Conservation (phyloP, 2,888 invertebrate species). For the Andrena praecox region DNA sequence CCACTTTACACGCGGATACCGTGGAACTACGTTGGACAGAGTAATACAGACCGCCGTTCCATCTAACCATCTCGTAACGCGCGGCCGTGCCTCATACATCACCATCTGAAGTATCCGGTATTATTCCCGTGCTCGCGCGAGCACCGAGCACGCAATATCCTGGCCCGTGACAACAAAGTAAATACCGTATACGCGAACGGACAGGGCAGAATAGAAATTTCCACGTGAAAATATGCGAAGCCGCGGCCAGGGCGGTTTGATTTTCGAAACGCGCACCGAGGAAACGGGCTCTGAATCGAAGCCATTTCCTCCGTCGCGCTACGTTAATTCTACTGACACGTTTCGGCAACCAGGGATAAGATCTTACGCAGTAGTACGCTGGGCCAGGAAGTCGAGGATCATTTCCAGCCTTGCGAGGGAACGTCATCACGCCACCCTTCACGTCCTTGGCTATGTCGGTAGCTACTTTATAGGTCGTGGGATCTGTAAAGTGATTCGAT, state of each 20-base stretch:
- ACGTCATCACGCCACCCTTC: constrained; percentile 53
- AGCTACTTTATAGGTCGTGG: constrained; percentile 46
- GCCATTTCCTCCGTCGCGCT: constrained; percentile 19
- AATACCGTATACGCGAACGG: constrained; percentile 63
- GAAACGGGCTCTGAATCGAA: background rate
- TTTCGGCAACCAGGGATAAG: background rate
- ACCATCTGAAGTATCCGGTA: constrained; percentile 74
- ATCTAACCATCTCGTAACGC: constrained; percentile 67
- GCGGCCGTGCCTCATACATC: constrained; percentile 66
- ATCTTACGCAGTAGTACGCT: constrained; percentile 55
- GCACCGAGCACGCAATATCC: constrained; percentile 68
- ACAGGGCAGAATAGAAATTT: constrained; percentile 57
- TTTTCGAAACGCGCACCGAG: constrained; percentile 27
- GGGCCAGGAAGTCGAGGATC: constrained; percentile 14
- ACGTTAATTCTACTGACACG: constrained; percentile 11
- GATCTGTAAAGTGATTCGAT: constrained; percentile 28
- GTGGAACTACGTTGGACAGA: constrained; percentile 57
- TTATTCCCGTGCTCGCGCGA: constrained; percentile 67
- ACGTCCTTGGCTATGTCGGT: constrained; percentile 52
- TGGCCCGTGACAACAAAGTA: constrained; percentile 67
- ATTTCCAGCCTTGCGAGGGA: background rate
- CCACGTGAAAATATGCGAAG: constrained; percentile 48
- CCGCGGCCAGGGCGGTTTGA: constrained; percentile 20
- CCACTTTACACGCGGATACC: constrained; percentile 46
- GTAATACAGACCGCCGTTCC: constrained; percentile 64